Evolutionary conservation across 1,140 invertebrate genomes (phyloP).

Genomic region (Aphelinus atriplicis): DNA sequence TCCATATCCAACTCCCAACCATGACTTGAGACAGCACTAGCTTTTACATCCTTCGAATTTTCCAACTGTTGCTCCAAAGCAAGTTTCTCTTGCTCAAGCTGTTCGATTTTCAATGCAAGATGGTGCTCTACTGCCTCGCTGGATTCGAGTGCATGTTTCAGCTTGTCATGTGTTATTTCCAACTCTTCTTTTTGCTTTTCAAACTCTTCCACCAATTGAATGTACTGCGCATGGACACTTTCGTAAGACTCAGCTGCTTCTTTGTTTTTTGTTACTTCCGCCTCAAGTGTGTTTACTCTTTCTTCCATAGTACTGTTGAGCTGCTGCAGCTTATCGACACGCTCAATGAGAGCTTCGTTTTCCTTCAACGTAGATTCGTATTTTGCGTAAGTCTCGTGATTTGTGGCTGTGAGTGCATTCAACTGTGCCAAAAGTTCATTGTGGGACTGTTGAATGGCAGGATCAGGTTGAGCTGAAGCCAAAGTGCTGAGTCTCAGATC

Average conservation of each 20-base stretch:
- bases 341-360: conserved; percentile 68
- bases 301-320: conserved; percentile 58
- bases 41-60: not conserved
- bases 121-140: conserved; percentile 17
- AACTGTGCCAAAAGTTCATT: conserved; percentile 49
- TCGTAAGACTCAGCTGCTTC: conserved; percentile 12
- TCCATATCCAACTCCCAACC: not conserved
- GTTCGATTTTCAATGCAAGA: conserved; percentile 11
- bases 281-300: conserved; percentile 56
- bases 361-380: conserved; percentile 67
- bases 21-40: not conserved
- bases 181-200: conserved; percentile 45
- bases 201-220: conserved; percentile 38
- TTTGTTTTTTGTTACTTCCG: conserved; percentile 44
- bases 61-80: not conserved
- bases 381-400: conserved; percentile 69
- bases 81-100: conserved; percentile 20
- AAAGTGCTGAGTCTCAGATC: conserved; percentile 49
- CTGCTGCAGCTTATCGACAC: conserved; percentile 62
- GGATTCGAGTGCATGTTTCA: conserved; percentile 39
- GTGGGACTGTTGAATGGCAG: conserved; percentile 47
- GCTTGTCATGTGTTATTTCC: conserved; percentile 23
- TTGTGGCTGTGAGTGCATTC: conserved; percentile 66
- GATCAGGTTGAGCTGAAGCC: conserved; percentile 40
- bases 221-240: conserved; percentile 20